Evolutionary conservation across 2,797 vertebrate genomes (phyloP).

Genomic region (Geotria australis): DNA sequence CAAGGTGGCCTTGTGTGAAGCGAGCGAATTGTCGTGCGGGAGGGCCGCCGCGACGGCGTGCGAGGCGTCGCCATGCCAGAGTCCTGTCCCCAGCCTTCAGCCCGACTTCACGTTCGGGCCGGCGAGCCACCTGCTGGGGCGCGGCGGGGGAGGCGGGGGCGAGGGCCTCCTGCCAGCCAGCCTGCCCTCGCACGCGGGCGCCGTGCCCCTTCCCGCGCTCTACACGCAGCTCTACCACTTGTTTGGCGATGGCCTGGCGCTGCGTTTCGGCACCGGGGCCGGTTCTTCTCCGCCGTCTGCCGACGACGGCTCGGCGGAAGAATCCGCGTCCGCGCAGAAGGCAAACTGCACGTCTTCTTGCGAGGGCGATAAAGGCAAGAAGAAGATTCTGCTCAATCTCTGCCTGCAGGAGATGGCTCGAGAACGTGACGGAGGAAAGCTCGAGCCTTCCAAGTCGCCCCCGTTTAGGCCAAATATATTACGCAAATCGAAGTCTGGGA

Average conservation of each 20-base stretch:
- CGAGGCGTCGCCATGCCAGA: constrained; percentile 30
- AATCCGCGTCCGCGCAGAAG: constrained; percentile 21
- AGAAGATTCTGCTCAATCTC: too few species aligned
- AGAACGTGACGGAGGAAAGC: constrained; percentile 13
- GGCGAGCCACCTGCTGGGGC: constrained; percentile 20
- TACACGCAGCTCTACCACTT: constrained; percentile 62
- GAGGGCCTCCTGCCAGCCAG: constrained; percentile 6
- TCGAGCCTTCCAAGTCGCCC: too few species aligned
- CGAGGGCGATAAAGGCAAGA: too few species aligned
- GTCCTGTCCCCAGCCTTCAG: constrained; percentile 15
- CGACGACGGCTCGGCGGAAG: constrained; percentile 2
- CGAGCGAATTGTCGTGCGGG: constrained; percentile 1
- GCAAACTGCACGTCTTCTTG: constrained; percentile 1
- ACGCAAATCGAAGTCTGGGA: too few species aligned
- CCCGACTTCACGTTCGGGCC: constrained; percentile 27
- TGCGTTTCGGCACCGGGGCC: constrained; percentile 39
- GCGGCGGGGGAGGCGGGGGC: constrained; percentile 8
- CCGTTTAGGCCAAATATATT: too few species aligned
- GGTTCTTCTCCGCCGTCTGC: constrained; percentile 3
- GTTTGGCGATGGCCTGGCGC: constrained; percentile 56
- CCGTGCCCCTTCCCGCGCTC: constrained; percentile 28
- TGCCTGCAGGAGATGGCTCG: too few species aligned
- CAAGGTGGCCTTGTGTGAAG: constrained; percentile 24
- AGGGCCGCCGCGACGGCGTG: constrained; percentile 5
- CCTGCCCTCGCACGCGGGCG: constrained; percentile 9